phyloP scores from a whole-genome alignment of 2,113 vertebrate species.

The Craseonycteris thonglongyai region DNA sequence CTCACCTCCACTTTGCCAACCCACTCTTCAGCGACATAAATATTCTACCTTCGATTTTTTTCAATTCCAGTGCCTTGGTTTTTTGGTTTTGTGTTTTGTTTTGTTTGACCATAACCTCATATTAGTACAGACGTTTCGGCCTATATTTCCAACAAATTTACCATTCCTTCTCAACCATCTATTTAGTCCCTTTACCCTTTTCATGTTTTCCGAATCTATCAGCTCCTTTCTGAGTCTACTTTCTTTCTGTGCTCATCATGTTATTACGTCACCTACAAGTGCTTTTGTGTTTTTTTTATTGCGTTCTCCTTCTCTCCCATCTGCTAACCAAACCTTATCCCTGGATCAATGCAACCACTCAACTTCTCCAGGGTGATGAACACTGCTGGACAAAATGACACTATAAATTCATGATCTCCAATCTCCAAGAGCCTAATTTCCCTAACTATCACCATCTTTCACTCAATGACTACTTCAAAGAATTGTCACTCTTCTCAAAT shows the following conservation, averaged over 20 bases:
- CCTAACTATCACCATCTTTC: background rate
- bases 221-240: background rate
- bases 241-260: background rate
- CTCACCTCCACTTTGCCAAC: background rate
- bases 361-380: background rate
- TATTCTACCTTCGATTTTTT: background rate
- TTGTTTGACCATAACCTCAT: background rate
- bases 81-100: background rate
- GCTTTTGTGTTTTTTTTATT: background rate
- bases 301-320: background rate
- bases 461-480: background rate
- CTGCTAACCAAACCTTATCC: background rate
- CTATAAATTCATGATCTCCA: background rate
- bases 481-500: background rate
- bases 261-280: background rate
- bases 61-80: background rate
- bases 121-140: background rate
- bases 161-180: background rate
- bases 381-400: background rate
- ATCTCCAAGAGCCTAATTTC: background rate
- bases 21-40: background rate
- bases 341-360: background rate
- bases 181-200: background rate
- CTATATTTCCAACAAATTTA: constrained; percentile 1
- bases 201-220: background rate